Evolutionary conservation across 2,797 vertebrate species (phyloP).

Genomic region (Kryptolebias ocellatus): DNA sequence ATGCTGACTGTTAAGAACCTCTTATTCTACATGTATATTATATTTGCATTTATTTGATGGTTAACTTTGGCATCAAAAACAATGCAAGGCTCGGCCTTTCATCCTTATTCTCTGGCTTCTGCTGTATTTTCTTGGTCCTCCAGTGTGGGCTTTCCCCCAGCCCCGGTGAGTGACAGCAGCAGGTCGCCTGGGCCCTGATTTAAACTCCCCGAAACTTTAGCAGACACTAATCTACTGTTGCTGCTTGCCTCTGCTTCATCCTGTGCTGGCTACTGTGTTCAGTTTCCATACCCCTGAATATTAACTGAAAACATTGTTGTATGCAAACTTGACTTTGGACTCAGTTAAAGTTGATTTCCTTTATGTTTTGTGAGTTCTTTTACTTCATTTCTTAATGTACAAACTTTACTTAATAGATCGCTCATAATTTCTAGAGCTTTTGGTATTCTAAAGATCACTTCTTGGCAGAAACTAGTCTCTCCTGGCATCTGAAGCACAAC

Average conservation of each 20-base stretch:
- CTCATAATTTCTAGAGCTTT: no score
- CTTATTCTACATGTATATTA: not conserved
- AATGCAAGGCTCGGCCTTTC: not conserved
- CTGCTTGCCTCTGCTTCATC: conserved; percentile 42
- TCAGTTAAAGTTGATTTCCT: no score
- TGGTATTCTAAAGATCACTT: no score
- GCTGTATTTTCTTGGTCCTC: conserved; percentile 41
- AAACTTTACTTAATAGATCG: no score
- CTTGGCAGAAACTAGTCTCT: no score
- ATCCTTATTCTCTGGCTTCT: conserved; percentile 36
- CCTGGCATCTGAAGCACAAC: no score
- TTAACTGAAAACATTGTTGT: not conserved
- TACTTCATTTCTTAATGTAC: no score
- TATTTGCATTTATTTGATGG: not conserved
- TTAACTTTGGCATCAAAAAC: not conserved
- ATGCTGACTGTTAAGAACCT: not conserved
- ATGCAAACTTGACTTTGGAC: no score
- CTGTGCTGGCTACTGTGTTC: conserved; percentile 48
- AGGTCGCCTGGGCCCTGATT: conserved; percentile 75
- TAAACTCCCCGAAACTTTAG: conserved; percentile 81
- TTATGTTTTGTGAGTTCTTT: no score
- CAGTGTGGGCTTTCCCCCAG: conserved; percentile 55
- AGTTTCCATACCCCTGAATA: conserved; percentile 38
- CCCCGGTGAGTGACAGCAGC: conserved; percentile 82
- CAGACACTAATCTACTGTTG: conserved; percentile 68